Conservation (phyloP, 2,797 vertebrate genomes). For the Melanotaenia boesemani region DNA sequence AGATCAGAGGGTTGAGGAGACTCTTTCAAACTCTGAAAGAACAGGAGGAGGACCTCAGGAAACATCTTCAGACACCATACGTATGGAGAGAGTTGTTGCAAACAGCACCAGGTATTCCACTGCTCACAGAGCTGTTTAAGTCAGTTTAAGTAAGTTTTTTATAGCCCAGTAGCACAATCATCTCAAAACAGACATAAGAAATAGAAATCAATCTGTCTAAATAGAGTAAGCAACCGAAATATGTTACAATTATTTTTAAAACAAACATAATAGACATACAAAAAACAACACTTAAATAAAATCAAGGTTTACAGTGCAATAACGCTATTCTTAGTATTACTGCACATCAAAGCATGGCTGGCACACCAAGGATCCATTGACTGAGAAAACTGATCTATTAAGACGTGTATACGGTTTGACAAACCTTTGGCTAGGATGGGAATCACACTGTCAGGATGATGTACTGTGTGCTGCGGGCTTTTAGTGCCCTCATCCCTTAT, state of each 20-base stretch:
- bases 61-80: conserved; percentile 68
- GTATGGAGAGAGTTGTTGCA: conserved; percentile 50
- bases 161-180: conserved; percentile 27
- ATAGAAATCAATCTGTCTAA: conserved; percentile 32
- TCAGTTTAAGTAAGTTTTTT: conserved; percentile 15
- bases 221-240: conserved; percentile 2
- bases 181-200: conserved; percentile 30
- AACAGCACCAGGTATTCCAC: conserved; percentile 81
- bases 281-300: conserved; percentile 25
- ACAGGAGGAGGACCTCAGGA: conserved; percentile 63
- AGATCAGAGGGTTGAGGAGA: conserved; percentile 88
- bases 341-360: conserved; percentile 33
- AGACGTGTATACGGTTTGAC: conserved; percentile 46
- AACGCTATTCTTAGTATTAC: conserved; percentile 40
- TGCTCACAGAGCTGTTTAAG: conserved; percentile 16
- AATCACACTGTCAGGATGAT: conserved; percentile 52
- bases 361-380: conserved; percentile 29
- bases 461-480: conserved; percentile 53
- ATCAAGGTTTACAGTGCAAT: background rate
- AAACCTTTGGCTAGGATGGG: conserved; percentile 50
- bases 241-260: conserved; percentile 20
- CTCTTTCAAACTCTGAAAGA: conserved; percentile 56
- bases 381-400: conserved; percentile 46
- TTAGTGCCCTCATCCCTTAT: conserved; percentile 61
- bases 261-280: conserved; percentile 15